Conservation (phyloP, 1,140 invertebrate species). For the Drosophila pandora region DNA sequence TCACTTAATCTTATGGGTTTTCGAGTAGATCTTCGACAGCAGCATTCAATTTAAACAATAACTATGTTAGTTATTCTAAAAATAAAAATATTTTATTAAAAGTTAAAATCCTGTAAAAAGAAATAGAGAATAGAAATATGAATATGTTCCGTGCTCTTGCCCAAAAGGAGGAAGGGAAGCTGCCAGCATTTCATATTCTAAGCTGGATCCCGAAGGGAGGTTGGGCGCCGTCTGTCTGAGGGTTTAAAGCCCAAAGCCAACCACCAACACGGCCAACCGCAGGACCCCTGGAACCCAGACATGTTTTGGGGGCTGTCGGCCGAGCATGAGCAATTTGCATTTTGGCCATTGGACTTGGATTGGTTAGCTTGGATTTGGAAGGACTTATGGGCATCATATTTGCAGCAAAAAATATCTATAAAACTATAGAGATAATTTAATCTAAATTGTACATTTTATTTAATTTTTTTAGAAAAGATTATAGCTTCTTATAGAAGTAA, state of each 20-base stretch:
- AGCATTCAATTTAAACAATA: neutral
- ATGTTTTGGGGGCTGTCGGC: conserved; percentile 8
- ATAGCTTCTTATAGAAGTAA: neutral
- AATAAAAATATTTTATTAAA: too few relatives aligned
- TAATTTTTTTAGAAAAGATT: neutral
- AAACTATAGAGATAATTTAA: neutral
- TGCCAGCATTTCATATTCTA: conserved; percentile 73
- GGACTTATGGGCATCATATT: conserved; percentile 79
- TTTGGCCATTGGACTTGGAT: conserved; percentile 63
- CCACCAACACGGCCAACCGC: conserved; percentile 55
- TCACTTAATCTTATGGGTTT: neutral
- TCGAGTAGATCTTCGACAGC: neutral
- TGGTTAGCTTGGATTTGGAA: conserved; percentile 69
- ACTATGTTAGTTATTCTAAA: neutral
- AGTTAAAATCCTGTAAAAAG: too few relatives aligned
- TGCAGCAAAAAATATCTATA: conserved; percentile 15
- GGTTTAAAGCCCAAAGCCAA: conserved; percentile 40
- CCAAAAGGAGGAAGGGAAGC: conserved; percentile 28
- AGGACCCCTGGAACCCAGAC: conserved; percentile 13
- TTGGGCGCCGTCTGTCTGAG: neutral
- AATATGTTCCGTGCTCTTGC: conserved; percentile 56
- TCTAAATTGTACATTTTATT: neutral
- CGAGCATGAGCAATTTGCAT: conserved; percentile 78
- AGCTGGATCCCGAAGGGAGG: conserved; percentile 24
- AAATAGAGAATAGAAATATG: too few relatives aligned